A percentile compares a stretch with the other conserved stretches of the same genome.
phyloP scores from a whole-genome alignment of 2,113 vertebrate species.

The Raja brachyura region DNA sequence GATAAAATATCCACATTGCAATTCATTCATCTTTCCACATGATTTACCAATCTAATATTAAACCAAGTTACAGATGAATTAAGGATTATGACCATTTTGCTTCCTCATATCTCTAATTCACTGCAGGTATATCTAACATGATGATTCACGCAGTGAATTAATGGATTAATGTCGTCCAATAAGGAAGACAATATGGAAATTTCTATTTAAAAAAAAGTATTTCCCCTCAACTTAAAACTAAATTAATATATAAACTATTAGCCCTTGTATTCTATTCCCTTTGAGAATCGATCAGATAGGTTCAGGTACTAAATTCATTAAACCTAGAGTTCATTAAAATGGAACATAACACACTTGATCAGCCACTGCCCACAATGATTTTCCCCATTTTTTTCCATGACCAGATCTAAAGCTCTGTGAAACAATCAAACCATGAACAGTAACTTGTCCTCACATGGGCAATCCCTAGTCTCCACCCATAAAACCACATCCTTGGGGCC shows the following conservation, averaged over 20 bases:
- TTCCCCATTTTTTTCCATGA: too few species aligned
- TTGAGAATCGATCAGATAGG: background rate
- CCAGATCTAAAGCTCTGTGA: too few species aligned
- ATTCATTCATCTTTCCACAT: too few species aligned
- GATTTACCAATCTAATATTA: background rate
- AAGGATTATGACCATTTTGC: background rate
- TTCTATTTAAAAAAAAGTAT: background rate
- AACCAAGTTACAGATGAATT: background rate
- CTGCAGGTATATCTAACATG: background rate
- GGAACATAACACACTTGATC: too few species aligned
- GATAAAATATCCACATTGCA: background rate
- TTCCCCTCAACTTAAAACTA: background rate
- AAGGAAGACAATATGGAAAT: background rate
- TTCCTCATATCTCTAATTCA: background rate
- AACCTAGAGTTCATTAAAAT: too few species aligned
- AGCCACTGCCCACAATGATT: too few species aligned
- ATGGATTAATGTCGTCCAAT: background rate
- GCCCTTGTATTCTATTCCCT: background rate
- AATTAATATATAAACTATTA: background rate
- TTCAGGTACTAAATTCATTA: background rate
- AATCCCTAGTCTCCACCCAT: too few species aligned
- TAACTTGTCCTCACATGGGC: too few species aligned
- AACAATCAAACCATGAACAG: too few species aligned
- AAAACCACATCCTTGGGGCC: too few species aligned
- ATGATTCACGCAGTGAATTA: background rate